Conservation (phyloP, 2,888 invertebrate genomes). For the Drosophila meridionalis region DNA sequence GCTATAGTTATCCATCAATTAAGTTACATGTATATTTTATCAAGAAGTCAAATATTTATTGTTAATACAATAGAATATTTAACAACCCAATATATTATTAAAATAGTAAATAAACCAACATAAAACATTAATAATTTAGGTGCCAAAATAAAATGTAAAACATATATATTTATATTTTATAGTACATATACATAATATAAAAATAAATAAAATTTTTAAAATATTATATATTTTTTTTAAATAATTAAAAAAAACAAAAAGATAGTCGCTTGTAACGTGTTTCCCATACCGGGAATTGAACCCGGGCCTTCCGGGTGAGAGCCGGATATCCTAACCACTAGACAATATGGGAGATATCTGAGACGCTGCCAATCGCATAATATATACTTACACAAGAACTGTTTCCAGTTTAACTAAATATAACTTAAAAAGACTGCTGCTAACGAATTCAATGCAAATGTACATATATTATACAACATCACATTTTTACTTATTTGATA, state of each 20-base stretch:
- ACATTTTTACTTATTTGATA: too few relatives aligned
- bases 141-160: neutral
- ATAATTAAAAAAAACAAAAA: neutral
- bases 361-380: rapidly evolving
- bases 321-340: slow-evolving; percentile 85
- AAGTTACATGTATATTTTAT: neutral
- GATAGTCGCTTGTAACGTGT: rapidly evolving
- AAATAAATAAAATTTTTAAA: too few relatives aligned
- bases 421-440: neutral
- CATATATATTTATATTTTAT: too few relatives aligned
- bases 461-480: too few relatives aligned
- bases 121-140: neutral
- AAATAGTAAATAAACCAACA: neutral
- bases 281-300: slow-evolving; percentile 96
- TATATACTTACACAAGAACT: neutral
- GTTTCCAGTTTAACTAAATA: too few relatives aligned
- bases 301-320: slow-evolving; percentile 88
- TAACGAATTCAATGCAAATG: neutral
- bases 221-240: neutral
- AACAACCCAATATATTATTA: neutral
- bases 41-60: too few relatives aligned
- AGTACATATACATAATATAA: too few relatives aligned
- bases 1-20: neutral
- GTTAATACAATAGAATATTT: neutral
- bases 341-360: slow-evolving; percentile 81